These are phyloP conservation scores for Syrmaticus mikado DNA, from an alignment of 2,113 vertebrate genomes.

Conservation along the genomic window DNA sequence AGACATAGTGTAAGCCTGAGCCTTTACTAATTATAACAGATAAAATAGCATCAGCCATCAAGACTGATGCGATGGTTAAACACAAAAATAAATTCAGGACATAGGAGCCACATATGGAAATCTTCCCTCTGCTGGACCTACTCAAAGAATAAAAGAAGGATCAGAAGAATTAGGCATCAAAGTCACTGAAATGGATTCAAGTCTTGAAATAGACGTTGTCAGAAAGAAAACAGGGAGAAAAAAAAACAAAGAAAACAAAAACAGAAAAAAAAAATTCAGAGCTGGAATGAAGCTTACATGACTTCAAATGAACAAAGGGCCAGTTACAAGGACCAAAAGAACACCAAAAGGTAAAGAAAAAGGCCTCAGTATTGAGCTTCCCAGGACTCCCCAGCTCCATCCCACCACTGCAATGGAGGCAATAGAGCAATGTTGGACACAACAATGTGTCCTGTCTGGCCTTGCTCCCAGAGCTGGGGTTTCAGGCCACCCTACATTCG, in stretches of 20 bases:
- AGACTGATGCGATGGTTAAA: neutral
- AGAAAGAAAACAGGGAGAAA: neutral
- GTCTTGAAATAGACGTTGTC: neutral
- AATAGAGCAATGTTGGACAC: accelerated
- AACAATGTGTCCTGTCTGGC: neutral
- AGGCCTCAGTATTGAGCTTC: neutral
- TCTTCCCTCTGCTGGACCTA: neutral
- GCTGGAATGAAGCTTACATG: neutral
- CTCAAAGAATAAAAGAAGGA: neutral
- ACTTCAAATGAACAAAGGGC: neutral
- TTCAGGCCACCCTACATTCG: neutral
- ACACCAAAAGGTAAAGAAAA: neutral
- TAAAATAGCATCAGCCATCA: neutral
- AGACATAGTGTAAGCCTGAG: neutral
- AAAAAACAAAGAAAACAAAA: neutral
- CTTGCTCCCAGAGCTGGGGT: accelerated
- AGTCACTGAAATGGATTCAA: neutral
- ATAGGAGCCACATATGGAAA: neutral
- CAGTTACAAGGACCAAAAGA: neutral
- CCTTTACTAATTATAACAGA: neutral
- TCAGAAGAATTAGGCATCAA: neutral
- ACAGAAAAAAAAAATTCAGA: neutral
- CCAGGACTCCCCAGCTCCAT: neutral
- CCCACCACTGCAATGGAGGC: accelerated
- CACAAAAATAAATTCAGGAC: neutral